phyloP scores from a whole-genome alignment of 2,888 invertebrate genomes.

The Platerodrilus igneus region DNA sequence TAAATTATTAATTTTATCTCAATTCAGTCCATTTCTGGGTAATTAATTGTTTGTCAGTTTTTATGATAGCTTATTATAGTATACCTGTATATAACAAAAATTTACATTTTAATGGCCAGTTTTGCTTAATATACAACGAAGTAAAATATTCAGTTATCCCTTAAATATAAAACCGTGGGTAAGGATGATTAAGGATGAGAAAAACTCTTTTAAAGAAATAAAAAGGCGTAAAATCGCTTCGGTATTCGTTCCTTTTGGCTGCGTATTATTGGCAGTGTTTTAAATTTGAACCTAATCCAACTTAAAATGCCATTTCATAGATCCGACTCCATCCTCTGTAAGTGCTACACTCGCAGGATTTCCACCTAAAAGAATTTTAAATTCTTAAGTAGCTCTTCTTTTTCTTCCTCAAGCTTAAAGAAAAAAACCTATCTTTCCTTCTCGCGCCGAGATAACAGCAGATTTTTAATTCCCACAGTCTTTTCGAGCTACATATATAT shows the following conservation, averaged over 20 bases:
- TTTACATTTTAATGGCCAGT: too few relatives aligned
- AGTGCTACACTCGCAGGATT: conserved; percentile 48
- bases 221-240: conserved; percentile 24
- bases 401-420: conserved; percentile 18
- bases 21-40: too few relatives aligned
- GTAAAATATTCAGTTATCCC: too few relatives aligned
- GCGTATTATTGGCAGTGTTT: conserved; percentile 49
- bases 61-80: too few relatives aligned
- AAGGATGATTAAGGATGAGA: conserved; percentile 17
- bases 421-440: conserved; percentile 22
- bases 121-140: too few relatives aligned
- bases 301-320: conserved; percentile 53
- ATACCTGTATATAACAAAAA: too few relatives aligned
- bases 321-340: conserved; percentile 46
- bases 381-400: conserved; percentile 45
- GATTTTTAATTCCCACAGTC: conserved; percentile 52
- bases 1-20: too few relatives aligned
- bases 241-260: conserved; percentile 38
- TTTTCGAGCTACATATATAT: conserved; percentile 47
- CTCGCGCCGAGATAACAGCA: conserved; percentile 46
- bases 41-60: too few relatives aligned
- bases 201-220: conserved; percentile 19
- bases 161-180: conserved; percentile 9
- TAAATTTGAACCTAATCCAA: conserved; percentile 52
- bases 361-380: conserved; percentile 50